A percentile compares a stretch with the other conserved stretches of the same genome.
phyloP scores from a whole-genome alignment of 2,888 invertebrate species.

The Macroteleia sp. region DNA sequence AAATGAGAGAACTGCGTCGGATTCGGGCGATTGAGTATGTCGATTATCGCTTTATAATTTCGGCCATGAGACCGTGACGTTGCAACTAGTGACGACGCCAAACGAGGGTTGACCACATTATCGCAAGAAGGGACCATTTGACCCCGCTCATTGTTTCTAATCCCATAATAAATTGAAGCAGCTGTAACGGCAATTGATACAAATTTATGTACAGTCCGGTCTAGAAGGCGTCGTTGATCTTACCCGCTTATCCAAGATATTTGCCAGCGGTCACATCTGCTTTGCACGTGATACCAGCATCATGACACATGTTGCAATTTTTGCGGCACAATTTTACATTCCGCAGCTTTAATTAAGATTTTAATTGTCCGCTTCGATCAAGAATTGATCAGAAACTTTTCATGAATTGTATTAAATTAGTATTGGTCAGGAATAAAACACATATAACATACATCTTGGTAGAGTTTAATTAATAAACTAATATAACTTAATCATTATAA shows the following conservation, averaged over 20 bases:
- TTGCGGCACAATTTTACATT: conserved; percentile 22
- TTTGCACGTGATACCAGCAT: conserved; percentile 36
- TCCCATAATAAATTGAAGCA: conserved; percentile 84
- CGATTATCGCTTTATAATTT: conserved; percentile 60
- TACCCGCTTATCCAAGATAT: conserved; percentile 34
- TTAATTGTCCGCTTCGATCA: too few species aligned
- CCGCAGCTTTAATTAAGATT: conserved; percentile 26
- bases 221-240: conserved; percentile 70
- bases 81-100: conserved; percentile 70
- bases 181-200: conserved; percentile 83
- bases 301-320: conserved; percentile 35
- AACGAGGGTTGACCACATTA: conserved; percentile 76
- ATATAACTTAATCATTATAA: too few species aligned
- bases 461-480: too few species aligned
- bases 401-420: too few species aligned
- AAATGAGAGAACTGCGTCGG: conserved; percentile 31
- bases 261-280: conserved; percentile 29
- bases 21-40: conserved; percentile 15
- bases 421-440: too few species aligned
- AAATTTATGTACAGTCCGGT: conserved; percentile 82
- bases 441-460: too few species aligned
- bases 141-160: conserved; percentile 83
- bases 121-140: conserved; percentile 81
- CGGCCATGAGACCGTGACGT: conserved; percentile 70
- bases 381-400: too few species aligned